Conservation (phyloP, 2,797 vertebrate genomes). For the Sebastiscus albofasciatus region DNA sequence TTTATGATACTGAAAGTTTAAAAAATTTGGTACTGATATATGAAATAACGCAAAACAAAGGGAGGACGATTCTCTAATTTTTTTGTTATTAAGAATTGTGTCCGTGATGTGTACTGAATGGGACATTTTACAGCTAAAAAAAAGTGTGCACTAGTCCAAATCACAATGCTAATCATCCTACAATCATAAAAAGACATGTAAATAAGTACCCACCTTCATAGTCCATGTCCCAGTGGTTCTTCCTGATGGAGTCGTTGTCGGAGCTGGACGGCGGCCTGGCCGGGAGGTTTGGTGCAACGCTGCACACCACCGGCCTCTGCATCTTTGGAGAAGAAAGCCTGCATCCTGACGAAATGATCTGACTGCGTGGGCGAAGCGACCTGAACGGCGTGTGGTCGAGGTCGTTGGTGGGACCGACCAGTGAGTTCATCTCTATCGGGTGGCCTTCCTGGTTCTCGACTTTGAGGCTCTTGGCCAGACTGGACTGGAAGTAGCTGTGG, state of each 20-base stretch:
- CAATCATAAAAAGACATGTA: background rate
- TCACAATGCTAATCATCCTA: background rate
- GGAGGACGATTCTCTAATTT: background rate
- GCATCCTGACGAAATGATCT: constrained; percentile 59
- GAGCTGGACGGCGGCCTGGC: constrained; percentile 84
- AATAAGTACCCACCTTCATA: constrained; percentile 87
- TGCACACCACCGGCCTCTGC: constrained; percentile 91
- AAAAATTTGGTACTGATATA: too few relatives aligned
- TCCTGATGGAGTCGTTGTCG: constrained; percentile 90
- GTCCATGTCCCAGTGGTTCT: constrained; percentile 92
- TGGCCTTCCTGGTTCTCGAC: constrained; percentile 77
- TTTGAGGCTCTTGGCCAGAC: constrained; percentile 85
- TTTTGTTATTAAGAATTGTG: too few relatives aligned
- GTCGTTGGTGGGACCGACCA: constrained; percentile 78
- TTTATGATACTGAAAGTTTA: too few relatives aligned
- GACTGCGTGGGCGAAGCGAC: constrained; percentile 74
- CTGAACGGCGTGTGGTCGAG: constrained; percentile 83
- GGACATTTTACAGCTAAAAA: too few relatives aligned
- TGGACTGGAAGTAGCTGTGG: constrained; percentile 83
- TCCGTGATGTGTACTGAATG: too few relatives aligned
- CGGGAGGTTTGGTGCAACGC: constrained; percentile 95
- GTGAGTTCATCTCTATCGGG: constrained; percentile 87
- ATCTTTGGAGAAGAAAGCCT: constrained; percentile 65
- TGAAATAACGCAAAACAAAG: background rate
- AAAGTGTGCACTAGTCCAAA: background rate